A percentile compares a stretch with the other conserved stretches of the same genome.
These are phyloP conservation scores for Acronicta leporina DNA, from an alignment of 2,888 invertebrate species.

Conservation along the genomic window DNA sequence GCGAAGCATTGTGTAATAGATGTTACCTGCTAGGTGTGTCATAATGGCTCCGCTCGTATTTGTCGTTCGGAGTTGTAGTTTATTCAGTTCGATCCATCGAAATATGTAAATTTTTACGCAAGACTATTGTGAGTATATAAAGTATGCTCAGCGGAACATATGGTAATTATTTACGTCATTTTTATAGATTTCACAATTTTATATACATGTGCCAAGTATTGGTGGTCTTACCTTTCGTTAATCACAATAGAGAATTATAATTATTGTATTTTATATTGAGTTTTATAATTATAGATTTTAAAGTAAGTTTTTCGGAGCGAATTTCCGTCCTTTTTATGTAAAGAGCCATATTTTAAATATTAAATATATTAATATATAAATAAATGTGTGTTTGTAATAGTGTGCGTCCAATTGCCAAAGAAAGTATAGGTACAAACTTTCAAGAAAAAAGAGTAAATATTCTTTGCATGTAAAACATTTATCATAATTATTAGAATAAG, in stretches of 20 bases:
- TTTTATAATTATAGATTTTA: conserved; percentile 38
- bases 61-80: conserved; percentile 43
- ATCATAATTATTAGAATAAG: conserved; percentile 51
- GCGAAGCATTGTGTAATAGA: conserved; percentile 59
- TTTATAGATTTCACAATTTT: conserved; percentile 47
- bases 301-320: conserved; percentile 60
- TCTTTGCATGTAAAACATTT: conserved; percentile 76
- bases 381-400: conserved; percentile 61
- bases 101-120: conserved; percentile 62
- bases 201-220: conserved; percentile 51
- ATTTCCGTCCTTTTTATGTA: conserved; percentile 70
- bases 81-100: conserved; percentile 55
- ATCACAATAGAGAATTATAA: conserved; percentile 50
- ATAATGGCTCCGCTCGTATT: conserved; percentile 47
- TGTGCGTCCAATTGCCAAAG: conserved; percentile 82
- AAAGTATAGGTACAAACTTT: conserved; percentile 80
- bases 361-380: conserved; percentile 50
- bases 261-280: conserved; percentile 41
- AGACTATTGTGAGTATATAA: conserved; percentile 49
- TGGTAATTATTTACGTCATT: conserved; percentile 48
- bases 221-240: conserved; percentile 45
- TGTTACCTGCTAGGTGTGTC: conserved; percentile 55
- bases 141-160: conserved; percentile 51
- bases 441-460: conserved; percentile 62
- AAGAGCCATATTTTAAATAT: conserved; percentile 68